Evolutionary conservation across 2,113 vertebrate genomes (phyloP), one percentile per base, ranked within the genome.

Genomic region (Glaucidium brasilianum): DNA sequence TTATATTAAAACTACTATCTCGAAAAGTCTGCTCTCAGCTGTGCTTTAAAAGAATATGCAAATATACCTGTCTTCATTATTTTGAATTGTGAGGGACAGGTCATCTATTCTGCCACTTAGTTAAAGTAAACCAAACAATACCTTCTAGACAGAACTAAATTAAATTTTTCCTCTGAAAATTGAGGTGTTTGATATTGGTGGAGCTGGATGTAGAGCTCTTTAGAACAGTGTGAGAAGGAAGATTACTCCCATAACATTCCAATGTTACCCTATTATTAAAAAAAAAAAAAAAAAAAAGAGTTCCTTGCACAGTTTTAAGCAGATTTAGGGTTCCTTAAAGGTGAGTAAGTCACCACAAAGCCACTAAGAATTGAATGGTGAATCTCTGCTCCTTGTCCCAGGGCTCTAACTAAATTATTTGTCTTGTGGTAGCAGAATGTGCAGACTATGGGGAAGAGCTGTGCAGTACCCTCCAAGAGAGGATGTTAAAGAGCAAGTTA

Each of bases 131-230:
- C 21, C 16, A 25, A 89, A 84, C 0, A 17, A 81, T 67, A 34
- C 6, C 25, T 80, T 88, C 67, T 45, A 72, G 60, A 90, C 60
- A 59, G 14, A 86, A 94, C 52, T 69, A 91, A 85, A 92, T 94
- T 92, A 73, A 90, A 74, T 89, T 93, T 92, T 92, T 92, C 55
- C 67, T 23, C 67, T 74, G 74, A 88, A 96, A 92, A 88, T 19
- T 50, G 50, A 85, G 34, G 45, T 52, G 27, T 45, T 93, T 84
- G 66, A 25, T 86, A 76, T 35, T 52, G 30, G 19, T 50, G 62
- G 17, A 83, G 26, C 9, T 77, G 63, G 19, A 73, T 22, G 49
- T 34, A 90, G 41, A 47, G 9, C 21, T 80, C 50, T 74, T 88
- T 62, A 75, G 71, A 88, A 62, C 5, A 74, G 18, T 2, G 0